Percentiles rank a stretch among this genome's conserved stretches.
Evolutionary conservation across 2,113 vertebrate genomes (phyloP).

Genomic region (Pangasianodon gigas): DNA sequence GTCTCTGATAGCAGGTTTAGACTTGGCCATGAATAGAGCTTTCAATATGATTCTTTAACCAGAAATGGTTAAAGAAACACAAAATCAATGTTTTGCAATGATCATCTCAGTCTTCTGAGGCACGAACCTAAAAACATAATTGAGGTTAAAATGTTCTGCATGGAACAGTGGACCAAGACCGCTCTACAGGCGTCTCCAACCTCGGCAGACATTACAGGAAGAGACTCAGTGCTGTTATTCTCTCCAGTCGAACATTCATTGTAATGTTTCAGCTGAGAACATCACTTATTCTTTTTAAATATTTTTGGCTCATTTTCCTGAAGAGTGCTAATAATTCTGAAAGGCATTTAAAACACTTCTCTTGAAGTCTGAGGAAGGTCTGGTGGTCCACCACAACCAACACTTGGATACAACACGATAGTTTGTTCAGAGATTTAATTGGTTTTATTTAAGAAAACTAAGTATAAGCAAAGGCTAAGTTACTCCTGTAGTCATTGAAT

Average conservation of each 20-base stretch:
- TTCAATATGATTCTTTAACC: neutral
- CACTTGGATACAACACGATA: neutral
- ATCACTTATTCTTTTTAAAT: neutral
- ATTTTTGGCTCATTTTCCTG: neutral
- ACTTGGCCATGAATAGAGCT: neutral
- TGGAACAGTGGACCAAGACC: neutral
- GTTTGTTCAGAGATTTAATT: neutral
- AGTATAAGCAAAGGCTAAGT: neutral
- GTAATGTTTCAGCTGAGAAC: neutral
- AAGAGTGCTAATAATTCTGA: neutral
- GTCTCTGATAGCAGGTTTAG: neutral
- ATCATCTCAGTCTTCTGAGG: neutral
- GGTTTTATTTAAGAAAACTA: neutral
- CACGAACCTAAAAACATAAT: neutral
- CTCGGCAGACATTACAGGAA: neutral
- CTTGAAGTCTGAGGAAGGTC: neutral
- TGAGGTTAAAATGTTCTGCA: neutral
- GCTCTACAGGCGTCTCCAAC: neutral
- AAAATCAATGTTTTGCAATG: no score
- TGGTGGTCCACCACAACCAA: neutral
- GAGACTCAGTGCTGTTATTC: neutral
- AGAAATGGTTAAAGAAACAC: neutral
- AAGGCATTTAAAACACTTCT: neutral
- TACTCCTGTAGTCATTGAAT: neutral
- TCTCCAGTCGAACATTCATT: neutral